Evolutionary conservation across 2,113 vertebrate species (phyloP), one percentile per base, ranked within the genome.

Genomic region (Bucco capensis): DNA sequence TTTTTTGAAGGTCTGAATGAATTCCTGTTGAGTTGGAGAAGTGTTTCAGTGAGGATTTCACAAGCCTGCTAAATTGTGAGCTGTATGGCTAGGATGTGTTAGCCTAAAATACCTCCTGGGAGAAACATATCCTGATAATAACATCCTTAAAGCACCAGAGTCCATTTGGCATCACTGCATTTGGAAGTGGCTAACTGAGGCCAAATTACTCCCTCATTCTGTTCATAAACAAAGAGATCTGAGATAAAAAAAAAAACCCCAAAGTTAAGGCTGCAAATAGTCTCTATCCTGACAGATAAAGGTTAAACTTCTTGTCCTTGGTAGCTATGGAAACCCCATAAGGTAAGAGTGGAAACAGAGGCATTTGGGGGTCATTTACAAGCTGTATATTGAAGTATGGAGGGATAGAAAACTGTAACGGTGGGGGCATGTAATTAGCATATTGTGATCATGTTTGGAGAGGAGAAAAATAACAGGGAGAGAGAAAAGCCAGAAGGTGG

Each of bases 291-390:
- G 94, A 95, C 88, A 97, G 97, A 94, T 53, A 88, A 78, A 97
- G 95, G 96, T 94, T 97, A 97, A 97, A 97, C 88, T 97, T 97
- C 92, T 96, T 97, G 97, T 97, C 94, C 96, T 95, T 86, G 65
- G 98, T 98, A 98, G 94, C 98, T 97, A 98, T 98, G 98, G 98
- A 97, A 98, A 98, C 98, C 91, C 89, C 94, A 97, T 97, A 97
- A 98, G 97, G 97, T 97, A 96, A 94, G 94, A 97, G 90, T 58
- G 44, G 91, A 97, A 95, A 80, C n/a, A 93, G 60, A 94, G 88
- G 94, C 79, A 92, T 95, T 96, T 96, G 94, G 94, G 89, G 96
- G 89, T 91, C 93, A 84, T 97, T 96, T 96, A 93, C 92, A 96
- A 95, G 97, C 94, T 97, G 95, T 96, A 97, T 97, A 96, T 97